Conservation (phyloP, 2,113 vertebrate genomes). For the Menidia beryllina region DNA sequence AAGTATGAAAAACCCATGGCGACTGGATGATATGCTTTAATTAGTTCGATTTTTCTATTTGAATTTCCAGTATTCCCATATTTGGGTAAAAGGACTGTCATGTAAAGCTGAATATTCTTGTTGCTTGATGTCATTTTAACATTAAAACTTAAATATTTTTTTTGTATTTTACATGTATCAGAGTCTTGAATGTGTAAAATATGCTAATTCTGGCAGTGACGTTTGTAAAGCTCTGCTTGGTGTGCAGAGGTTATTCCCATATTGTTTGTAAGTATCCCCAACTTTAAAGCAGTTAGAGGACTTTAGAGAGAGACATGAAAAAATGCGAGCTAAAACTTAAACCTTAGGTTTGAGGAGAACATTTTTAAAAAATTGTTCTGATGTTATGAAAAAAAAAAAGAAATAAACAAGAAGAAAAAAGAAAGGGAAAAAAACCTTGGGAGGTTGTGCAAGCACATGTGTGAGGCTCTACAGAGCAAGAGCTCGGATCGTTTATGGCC, state of each 20-base stretch:
- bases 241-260: neutral
- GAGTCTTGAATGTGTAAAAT: too few relatives aligned
- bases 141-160: neutral
- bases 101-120: neutral
- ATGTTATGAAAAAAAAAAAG: too few relatives aligned
- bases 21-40: too few relatives aligned
- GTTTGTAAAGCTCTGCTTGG: neutral
- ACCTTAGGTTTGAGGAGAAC: too few relatives aligned
- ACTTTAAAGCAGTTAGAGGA: constrained; percentile 6
- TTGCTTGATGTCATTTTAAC: constrained; percentile 1
- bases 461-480: too few relatives aligned
- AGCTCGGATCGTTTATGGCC: too few relatives aligned
- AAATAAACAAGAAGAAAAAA: too few relatives aligned
- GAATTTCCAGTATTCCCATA: neutral
- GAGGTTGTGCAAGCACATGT: too few relatives aligned
- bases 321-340: too few relatives aligned
- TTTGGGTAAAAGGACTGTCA: neutral
- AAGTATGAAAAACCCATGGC: too few relatives aligned
- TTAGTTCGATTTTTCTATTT: neutral
- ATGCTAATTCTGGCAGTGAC: neutral
- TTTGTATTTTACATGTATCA: neutral
- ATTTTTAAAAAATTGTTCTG: too few relatives aligned
- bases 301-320: neutral
- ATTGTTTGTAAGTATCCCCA: neutral
- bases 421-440: too few relatives aligned